phyloP scores from a whole-genome alignment of 2,113 vertebrate species.

The Corvus hawaiiensis region DNA sequence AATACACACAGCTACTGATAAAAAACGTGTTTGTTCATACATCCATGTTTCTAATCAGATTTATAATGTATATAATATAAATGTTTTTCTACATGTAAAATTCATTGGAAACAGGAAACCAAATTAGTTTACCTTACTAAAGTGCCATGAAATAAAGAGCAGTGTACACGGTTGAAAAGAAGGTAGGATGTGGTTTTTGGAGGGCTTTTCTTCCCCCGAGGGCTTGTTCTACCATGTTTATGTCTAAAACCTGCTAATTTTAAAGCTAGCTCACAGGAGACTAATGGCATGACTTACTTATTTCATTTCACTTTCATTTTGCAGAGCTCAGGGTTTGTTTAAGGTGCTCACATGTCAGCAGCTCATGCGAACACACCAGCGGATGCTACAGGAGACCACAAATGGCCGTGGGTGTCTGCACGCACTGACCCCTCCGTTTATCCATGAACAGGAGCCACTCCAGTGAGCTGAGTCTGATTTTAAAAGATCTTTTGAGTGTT shows the following conservation, averaged over 20 bases:
- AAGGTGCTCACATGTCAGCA: not conserved
- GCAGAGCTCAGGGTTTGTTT: not conserved
- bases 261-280: not conserved
- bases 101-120: not conserved
- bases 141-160: not conserved
- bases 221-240: not conserved
- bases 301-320: conserved; percentile 34
- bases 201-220: not conserved
- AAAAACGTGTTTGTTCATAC: not conserved
- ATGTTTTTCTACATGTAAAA: not conserved
- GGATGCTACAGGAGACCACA: not conserved
- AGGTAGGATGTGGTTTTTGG: not conserved
- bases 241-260: not conserved
- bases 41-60: not conserved
- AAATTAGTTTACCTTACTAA: not conserved
- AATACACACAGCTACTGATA: not conserved
- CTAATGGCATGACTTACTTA: not conserved
- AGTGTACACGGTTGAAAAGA: not conserved
- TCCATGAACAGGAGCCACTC: not conserved
- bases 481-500: not conserved
- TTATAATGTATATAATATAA: not conserved
- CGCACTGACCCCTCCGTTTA: not conserved
- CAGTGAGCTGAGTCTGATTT: not conserved
- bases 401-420: rapidly evolving
- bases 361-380: not conserved